A percentile compares a stretch with the other conserved stretches of the same genome.
Evolutionary conservation across 2,113 vertebrate genomes (phyloP).

Genomic region (Lasiurus cinereus): DNA sequence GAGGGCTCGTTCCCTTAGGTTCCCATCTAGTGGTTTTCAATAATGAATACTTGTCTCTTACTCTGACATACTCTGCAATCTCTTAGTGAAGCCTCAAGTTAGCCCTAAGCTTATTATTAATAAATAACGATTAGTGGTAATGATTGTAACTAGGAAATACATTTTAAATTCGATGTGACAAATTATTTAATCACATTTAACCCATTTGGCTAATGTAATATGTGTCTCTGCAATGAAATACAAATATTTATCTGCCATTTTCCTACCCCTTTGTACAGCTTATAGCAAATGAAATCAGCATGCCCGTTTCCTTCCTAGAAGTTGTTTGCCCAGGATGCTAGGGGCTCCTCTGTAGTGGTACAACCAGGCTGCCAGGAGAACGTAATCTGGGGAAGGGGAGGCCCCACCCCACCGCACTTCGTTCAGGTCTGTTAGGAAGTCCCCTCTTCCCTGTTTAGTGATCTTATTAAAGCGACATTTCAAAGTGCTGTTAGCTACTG

Average conservation of each 20-base stretch:
- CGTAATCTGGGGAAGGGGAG: not conserved
- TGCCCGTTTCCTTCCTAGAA: not conserved
- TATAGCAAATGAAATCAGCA: not conserved
- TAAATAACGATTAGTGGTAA: slow-evolving; percentile 19
- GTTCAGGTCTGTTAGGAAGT: not conserved
- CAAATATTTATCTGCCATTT: not conserved
- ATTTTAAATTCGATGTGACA: slow-evolving; percentile 13
- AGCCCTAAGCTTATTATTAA: slow-evolving; percentile 6
- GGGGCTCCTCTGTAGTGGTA: not conserved
- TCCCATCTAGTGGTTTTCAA: not conserved
- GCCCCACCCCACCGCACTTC: not conserved
- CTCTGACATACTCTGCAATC: not conserved
- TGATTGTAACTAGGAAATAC: slow-evolving; percentile 37
- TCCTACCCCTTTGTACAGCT: not conserved
- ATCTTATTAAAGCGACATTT: slow-evolving; percentile 10
- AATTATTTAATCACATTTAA: not conserved
- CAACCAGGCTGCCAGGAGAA: not conserved
- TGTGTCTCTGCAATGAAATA: slow-evolving; percentile 38
- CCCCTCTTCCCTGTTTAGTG: not conserved
- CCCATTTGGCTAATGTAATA: not conserved
- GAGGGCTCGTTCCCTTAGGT: not conserved
- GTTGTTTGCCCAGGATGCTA: not conserved
- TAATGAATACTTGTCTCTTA: not conserved
- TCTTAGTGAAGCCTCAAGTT: not conserved
- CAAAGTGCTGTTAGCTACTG: not conserved